Base-by-base conservation (phyloP, 2,797 vertebrate genomes). In the Melanotaenia maccullochi region DNA sequence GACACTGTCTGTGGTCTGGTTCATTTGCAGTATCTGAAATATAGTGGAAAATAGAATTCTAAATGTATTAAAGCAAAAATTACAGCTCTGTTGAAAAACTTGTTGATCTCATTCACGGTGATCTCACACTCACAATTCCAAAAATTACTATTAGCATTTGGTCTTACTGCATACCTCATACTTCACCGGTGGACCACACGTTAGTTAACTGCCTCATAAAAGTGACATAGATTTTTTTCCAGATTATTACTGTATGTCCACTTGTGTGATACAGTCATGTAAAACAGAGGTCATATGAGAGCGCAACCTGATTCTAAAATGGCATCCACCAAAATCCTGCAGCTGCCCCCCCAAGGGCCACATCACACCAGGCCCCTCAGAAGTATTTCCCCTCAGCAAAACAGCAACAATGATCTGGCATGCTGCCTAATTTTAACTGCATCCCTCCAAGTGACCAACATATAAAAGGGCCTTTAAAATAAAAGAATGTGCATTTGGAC, bases 381-480 rank as follows among this genome's bases (percentile, higher is more conserved):
- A 90, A 90, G 89, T 88, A 87, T 90, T 89, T 86, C 87, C 88
- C 84, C 82, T 89, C 86, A 85, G 79, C 84, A 88, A 81, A 92
- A 92, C 87, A 86, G 88, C 87, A 92, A 95, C 92, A 93, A 92
- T 92, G 88, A 91, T 86, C 84, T 85, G 90, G 89, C 86, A 76
- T 7, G 12, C 72, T 54, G 82, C 91, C 90, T 91, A 83, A 93
- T 90, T 94, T 93, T 88, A 92, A 85, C 87, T 73, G 85, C 73
- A 65, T 86, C 86, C 84, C 86, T 44, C 82, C 78, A 75, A 81
- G 89, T 68, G 69, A 83, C 77, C 67, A 78, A 71, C 77, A 83
- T 83, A 86, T 74, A 83, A 85, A 83, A 86, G 75, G 9, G 85
- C 66, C 59, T 87, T 87, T 86, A 87, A 92, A 93, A 90, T 65